Conservation (phyloP, 1,140 invertebrate genomes). For the Zaprionus lachaisei region DNA sequence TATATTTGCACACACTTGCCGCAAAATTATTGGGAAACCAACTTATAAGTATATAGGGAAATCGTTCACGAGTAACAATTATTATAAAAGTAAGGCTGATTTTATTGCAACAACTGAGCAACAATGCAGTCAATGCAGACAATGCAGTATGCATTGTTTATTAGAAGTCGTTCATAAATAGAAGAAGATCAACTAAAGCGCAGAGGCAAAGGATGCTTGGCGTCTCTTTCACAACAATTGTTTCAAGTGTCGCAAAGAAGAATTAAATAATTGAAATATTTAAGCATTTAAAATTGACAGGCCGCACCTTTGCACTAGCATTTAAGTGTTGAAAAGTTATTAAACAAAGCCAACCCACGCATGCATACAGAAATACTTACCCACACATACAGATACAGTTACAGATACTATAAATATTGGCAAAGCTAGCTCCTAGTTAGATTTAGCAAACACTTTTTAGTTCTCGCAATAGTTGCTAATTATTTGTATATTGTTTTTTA, state of each 20-base stretch:
- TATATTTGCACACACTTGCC: constrained; percentile 23
- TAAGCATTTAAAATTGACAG: constrained; percentile 64
- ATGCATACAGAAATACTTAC: constrained; percentile 39
- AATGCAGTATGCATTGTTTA: constrained; percentile 4
- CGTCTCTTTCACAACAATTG: constrained; percentile 26
- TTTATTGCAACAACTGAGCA: constrained; percentile 63
- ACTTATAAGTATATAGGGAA: constrained; percentile 33
- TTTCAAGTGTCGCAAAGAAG: constrained; percentile 39
- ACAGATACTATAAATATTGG: constrained; percentile 53
- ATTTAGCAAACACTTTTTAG: constrained; percentile 73
- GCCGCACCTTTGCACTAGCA: constrained; percentile 74
- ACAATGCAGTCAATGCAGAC: constrained; percentile 18
- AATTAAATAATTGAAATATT: constrained; percentile 48
- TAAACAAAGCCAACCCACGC: constrained; percentile 46
- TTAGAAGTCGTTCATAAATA: constrained; percentile 11
- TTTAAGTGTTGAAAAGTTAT: constrained; percentile 80
- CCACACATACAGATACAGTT: constrained; percentile 42
- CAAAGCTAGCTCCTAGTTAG: constrained; percentile 70
- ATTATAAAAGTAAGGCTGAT: constrained; percentile 80
- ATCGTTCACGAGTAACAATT: constrained; percentile 70
- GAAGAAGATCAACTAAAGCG: constrained; percentile 10
- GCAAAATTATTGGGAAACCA: constrained; percentile 25
- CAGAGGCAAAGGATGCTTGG: constrained; percentile 13
- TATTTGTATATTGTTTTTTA: constrained; percentile 75
- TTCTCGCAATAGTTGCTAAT: constrained; percentile 78